Evolutionary conservation across 2,113 vertebrate species (phyloP).

Genomic region (Butorides virescens): DNA sequence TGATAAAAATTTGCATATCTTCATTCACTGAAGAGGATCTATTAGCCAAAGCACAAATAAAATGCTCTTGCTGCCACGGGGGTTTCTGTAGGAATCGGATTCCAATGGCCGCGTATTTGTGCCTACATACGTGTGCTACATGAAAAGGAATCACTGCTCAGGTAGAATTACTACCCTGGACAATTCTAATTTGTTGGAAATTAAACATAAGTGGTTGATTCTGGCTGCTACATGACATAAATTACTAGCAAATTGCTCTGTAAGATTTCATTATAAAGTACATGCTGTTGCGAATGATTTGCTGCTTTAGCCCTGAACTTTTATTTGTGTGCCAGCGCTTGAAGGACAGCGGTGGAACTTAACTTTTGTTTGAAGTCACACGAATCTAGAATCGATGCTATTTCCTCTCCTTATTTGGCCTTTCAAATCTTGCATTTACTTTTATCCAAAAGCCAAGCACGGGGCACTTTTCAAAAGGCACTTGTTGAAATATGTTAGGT

Average conservation of each 20-base stretch:
- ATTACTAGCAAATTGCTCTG: constrained; percentile 38
- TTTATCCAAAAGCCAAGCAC: neutral
- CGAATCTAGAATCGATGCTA: neutral
- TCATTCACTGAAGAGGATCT: neutral
- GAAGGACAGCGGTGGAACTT: neutral
- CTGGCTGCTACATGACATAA: constrained; percentile 17
- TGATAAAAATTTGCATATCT: neutral
- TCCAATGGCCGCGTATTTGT: neutral
- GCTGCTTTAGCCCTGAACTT: neutral
- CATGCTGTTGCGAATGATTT: neutral
- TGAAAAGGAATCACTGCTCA: neutral
- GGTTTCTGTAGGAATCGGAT: neutral
- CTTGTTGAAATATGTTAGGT: neutral
- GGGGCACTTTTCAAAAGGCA: neutral
- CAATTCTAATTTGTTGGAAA: constrained; percentile 25
- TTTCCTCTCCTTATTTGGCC: neutral
- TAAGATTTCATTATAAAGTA: constrained; percentile 29
- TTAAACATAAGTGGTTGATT: constrained; percentile 19
- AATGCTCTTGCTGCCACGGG: neutral
- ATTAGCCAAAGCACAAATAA: neutral
- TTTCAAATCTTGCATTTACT: neutral
- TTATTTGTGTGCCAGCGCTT: neutral
- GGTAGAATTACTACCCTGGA: constrained; percentile 1
- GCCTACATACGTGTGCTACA: neutral
- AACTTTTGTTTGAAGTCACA: neutral